A percentile compares a stretch with the other conserved stretches of the same genome.
Evolutionary conservation across 2,113 vertebrate genomes (phyloP).

Genomic region (Manacus vitellinus): DNA sequence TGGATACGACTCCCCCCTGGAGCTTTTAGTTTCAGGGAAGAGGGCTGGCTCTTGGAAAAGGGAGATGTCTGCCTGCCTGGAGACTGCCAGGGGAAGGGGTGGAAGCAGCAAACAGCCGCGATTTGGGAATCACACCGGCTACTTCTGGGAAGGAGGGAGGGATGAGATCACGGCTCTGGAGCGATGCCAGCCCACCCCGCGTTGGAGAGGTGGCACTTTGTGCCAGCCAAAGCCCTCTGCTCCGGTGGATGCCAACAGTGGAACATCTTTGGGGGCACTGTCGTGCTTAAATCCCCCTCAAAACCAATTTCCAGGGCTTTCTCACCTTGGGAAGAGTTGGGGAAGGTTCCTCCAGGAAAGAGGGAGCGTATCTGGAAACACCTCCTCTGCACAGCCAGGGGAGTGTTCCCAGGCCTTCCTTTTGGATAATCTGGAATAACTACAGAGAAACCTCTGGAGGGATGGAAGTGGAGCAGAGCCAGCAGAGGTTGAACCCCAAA

Average conservation of each 20-base stretch:
- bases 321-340: neutral
- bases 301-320: neutral
- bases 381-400: neutral
- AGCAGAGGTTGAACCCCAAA: neutral
- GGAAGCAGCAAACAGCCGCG: neutral
- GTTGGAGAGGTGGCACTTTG: neutral
- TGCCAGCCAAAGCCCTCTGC: neutral
- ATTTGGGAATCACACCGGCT: neutral
- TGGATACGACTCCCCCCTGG: neutral
- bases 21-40: neutral
- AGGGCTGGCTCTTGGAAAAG: neutral
- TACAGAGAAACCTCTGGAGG: neutral
- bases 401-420: neutral
- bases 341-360: neutral
- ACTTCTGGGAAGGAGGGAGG: neutral
- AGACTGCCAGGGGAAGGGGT: neutral
- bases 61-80: neutral
- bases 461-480: neutral
- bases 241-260: neutral
- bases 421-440: conserved; percentile 24
- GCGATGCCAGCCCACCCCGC: neutral
- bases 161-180: neutral
- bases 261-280: neutral
- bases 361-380: neutral
- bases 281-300: neutral